Evolutionary conservation across 1,140 invertebrate species (phyloP).

Genomic region (Arion vulgaris): DNA sequence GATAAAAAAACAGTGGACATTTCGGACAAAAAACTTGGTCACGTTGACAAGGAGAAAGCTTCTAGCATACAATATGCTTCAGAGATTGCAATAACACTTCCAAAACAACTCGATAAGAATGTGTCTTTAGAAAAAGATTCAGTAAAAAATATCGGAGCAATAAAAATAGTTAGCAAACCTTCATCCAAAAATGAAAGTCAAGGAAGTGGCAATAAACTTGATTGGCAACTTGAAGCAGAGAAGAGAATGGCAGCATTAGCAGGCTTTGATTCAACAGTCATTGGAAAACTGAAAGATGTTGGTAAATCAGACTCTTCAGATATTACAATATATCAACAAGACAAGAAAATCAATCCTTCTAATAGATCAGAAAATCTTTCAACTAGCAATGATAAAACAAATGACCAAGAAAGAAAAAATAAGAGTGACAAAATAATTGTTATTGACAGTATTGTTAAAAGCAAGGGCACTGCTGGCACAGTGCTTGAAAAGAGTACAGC

Average conservation of each 20-base stretch:
- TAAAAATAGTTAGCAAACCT: not conserved
- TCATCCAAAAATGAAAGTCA: not conserved
- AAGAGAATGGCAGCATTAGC: constrained; percentile 48
- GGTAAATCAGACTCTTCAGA: not conserved
- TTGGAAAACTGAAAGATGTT: constrained; percentile 22
- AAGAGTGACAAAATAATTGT: not conserved
- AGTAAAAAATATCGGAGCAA: constrained; percentile 17
- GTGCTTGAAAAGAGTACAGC: not conserved
- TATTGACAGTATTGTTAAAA: not conserved
- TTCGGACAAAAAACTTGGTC: not conserved
- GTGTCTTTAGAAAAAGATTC: constrained; percentile 7
- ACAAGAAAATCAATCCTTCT: not conserved
- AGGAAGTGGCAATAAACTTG: constrained; percentile 35
- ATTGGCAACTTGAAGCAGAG: constrained; percentile 62
- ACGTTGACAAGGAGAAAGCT: not conserved
- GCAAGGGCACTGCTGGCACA: not conserved
- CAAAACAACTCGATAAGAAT: not conserved
- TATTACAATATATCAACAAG: not conserved
- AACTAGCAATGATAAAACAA: not conserved
- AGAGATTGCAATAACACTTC: not conserved
- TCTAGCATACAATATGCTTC: not conserved
- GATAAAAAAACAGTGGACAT: not conserved
- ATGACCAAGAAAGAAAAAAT: not conserved
- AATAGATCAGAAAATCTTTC: not conserved
- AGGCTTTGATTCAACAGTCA: constrained; percentile 51